Conservation (phyloP, 2,797 vertebrate species). For the Melanotaenia nigrans region DNA sequence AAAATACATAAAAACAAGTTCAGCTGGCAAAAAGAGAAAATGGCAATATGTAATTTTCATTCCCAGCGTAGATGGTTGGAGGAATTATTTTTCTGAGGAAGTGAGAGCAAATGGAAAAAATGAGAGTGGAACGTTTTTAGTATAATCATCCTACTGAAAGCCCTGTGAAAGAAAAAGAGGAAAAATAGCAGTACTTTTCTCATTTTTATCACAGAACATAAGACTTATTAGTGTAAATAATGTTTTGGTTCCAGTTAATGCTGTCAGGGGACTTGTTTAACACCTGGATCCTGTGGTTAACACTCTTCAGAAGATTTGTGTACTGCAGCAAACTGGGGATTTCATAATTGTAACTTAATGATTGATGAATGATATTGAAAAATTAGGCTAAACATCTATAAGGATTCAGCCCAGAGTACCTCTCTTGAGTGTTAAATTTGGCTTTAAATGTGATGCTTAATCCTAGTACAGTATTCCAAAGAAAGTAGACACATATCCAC, state of each 20-base stretch:
- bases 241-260: slow-evolving; percentile 31
- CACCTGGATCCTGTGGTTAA: slow-evolving; percentile 43
- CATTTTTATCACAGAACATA: slow-evolving; percentile 44
- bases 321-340: slow-evolving; percentile 6
- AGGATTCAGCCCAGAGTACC: not conserved
- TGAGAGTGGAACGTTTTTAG: slow-evolving; percentile 44
- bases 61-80: slow-evolving; percentile 60
- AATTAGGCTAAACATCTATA: slow-evolving; percentile 13
- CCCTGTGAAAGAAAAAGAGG: slow-evolving; percentile 25
- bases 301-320: slow-evolving; percentile 15
- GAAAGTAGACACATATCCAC: not conserved
- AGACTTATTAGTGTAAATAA: slow-evolving; percentile 50
- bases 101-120: slow-evolving; percentile 57
- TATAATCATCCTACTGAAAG: slow-evolving; percentile 69
- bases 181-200: slow-evolving; percentile 19
- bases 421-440: not conserved
- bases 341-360: not conserved
- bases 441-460: not conserved
- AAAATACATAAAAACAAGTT: slow-evolving; percentile 56
- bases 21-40: slow-evolving; percentile 55
- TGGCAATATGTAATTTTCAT: slow-evolving; percentile 63
- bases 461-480: not conserved
- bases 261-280: slow-evolving; percentile 35
- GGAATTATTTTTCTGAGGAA: slow-evolving; percentile 57
- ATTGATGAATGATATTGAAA: not conserved